A percentile compares a stretch with the other conserved stretches of the same genome.
Conservation (phyloP, 2,888 invertebrate species). For the Rutpela maculata region DNA sequence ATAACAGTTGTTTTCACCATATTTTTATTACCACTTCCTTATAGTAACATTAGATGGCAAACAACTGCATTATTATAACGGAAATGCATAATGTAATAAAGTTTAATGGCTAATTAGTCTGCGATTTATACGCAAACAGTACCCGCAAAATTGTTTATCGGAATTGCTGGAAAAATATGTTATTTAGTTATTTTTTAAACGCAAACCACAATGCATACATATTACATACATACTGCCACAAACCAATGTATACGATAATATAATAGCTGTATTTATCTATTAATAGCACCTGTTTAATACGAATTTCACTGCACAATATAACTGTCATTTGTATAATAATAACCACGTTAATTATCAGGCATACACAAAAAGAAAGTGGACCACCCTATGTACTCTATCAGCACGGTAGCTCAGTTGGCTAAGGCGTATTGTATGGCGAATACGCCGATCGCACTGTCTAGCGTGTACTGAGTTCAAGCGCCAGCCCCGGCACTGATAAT, state of each 20-base stretch:
- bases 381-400: too few relatives aligned
- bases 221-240: neutral
- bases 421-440: too few relatives aligned
- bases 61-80: neutral
- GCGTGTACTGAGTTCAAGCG: too few relatives aligned
- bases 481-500: too few relatives aligned
- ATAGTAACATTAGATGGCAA: neutral
- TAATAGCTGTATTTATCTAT: neutral
- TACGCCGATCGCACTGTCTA: too few relatives aligned
- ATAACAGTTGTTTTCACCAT: conserved; percentile 12
- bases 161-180: neutral
- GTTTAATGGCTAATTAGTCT: neutral
- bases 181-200: neutral
- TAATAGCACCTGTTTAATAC: neutral
- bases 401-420: too few relatives aligned
- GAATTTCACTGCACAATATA: neutral
- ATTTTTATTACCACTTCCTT: conserved; percentile 23
- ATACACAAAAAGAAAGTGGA: too few relatives aligned
- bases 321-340: neutral
- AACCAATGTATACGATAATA: neutral
- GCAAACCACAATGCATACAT: neutral
- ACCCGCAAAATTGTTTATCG: neutral
- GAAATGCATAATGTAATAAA: neutral
- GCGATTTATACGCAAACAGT: neutral
- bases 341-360: neutral